A percentile compares a stretch with the other conserved stretches of the same genome.
Evolutionary conservation across 2,888 invertebrate species (phyloP).

Genomic region (Nymphalis polychloros): DNA sequence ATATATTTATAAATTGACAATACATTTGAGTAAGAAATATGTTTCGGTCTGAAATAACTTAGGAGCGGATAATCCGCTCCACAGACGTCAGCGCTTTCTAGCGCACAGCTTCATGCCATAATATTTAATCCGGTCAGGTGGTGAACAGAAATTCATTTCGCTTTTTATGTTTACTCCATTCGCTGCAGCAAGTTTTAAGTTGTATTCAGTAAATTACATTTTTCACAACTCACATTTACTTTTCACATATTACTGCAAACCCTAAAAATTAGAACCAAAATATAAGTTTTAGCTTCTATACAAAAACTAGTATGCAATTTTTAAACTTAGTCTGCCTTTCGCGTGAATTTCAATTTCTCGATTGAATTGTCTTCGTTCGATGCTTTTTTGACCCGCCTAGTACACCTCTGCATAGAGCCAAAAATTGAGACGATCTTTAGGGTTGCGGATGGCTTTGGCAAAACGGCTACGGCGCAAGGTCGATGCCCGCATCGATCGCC

Average conservation of each 20-base stretch:
- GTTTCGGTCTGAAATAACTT: no score
- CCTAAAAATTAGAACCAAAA: no score
- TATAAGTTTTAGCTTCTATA: no score
- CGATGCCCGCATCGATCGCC: constrained; percentile 67
- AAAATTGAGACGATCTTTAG: constrained; percentile 29
- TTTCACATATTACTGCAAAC: no score
- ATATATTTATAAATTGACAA: no score
- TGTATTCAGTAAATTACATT: no score
- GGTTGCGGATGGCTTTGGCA: constrained; percentile 39
- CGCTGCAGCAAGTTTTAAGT: no score
- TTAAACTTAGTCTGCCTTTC: no score
- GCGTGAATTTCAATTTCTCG: background rate
- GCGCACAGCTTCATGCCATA: background rate
- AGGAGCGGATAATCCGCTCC: no score
- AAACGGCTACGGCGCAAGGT: constrained; percentile 60
- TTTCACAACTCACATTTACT: no score
- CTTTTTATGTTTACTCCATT: background rate
- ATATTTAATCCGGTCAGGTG: background rate
- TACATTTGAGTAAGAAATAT: no score
- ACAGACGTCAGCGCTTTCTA: background rate
- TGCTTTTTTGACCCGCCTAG: constrained; percentile 3
- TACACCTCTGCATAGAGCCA: constrained; percentile 15
- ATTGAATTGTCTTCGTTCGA: constrained; percentile 11
- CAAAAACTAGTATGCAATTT: no score
- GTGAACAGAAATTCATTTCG: background rate